phyloP scores from a whole-genome alignment of 2,888 invertebrate species.

The Eudemis profundana region DNA sequence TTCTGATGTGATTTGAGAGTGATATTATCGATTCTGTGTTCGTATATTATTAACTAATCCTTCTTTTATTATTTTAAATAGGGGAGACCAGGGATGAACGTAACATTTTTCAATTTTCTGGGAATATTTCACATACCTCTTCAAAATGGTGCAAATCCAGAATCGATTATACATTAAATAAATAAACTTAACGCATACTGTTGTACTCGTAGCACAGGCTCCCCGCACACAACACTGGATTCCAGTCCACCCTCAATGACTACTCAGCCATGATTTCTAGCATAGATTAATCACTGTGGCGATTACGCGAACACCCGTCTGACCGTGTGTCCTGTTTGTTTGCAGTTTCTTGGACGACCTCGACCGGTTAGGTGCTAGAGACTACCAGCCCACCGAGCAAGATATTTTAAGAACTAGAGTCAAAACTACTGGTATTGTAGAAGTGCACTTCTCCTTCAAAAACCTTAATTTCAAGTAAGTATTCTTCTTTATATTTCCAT shows the following conservation, averaged over 20 bases:
- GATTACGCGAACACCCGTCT: slow-evolving; percentile 27
- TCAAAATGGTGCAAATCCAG: too few relatives aligned
- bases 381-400: slow-evolving; percentile 99
- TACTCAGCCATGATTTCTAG: neutral
- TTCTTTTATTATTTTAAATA: too few relatives aligned
- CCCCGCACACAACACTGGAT: too few relatives aligned
- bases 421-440: slow-evolving; percentile 99
- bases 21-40: too few relatives aligned
- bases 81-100: too few relatives aligned
- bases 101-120: too few relatives aligned
- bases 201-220: too few relatives aligned
- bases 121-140: too few relatives aligned
- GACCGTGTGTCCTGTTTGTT: slow-evolving; percentile 54
- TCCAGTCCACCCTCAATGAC: neutral
- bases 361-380: slow-evolving; percentile 99
- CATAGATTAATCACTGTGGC: slow-evolving; percentile 11
- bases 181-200: too few relatives aligned
- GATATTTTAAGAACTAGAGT: slow-evolving; percentile 99
- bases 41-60: too few relatives aligned
- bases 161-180: too few relatives aligned
- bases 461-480: slow-evolving; percentile 99
- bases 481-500: slow-evolving; percentile 15
- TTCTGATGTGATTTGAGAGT: too few relatives aligned
- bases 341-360: slow-evolving; percentile 99
- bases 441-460: slow-evolving; percentile 99